Base-by-base conservation (phyloP, 2,888 invertebrate species). In the Tiliacea aurago region DNA sequence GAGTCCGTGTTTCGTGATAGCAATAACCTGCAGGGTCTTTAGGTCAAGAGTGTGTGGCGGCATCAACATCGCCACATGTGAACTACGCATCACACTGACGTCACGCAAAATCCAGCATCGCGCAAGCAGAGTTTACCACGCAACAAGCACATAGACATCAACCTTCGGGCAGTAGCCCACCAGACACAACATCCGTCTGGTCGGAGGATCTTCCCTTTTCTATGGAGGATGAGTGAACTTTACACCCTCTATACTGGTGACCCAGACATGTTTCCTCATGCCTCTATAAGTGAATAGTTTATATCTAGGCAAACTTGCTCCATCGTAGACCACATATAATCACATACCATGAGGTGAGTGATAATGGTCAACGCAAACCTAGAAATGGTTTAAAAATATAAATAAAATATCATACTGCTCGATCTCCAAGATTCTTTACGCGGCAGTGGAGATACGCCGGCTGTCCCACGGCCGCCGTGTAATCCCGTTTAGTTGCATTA, bases 381-480 rank as follows among this genome's bases (percentile, higher is more conserved):
- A 2, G 9, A n/a, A n/a, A n/a, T 51, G 10, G n/a, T 56, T 55
- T 28, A 11, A n/a, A 41, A 23, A 61, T 6, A 11, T 28, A 43
- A 28, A 55, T 9, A 49, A 49, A 43, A 59, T 43, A 80, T 5
- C 37, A 37, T 37, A 97, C 98, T 93, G 98, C 98, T 94, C 98
- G 96, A 94, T 98, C 98, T 73, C 98, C 98, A 87, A 98, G 97
- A 95, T 98, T 98, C 90, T 98, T 97, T 82, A 98, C 98, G 81
- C 98, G 97, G 93, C 98, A 98, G 93, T 98, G 98, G 75, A 98
- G 96, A 91, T 98, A 97, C 43, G 98, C 98, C 28, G 98, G 98
- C 92, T 98, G 98, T 43, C 98, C 98, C 58, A 98, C 98, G 5
- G 98, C 98, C 20, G 98, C 98, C 43, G 98, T 98, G 90, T 98